Base-by-base conservation (phyloP, 2,113 vertebrate species). In the Falco punctatus region DNA sequence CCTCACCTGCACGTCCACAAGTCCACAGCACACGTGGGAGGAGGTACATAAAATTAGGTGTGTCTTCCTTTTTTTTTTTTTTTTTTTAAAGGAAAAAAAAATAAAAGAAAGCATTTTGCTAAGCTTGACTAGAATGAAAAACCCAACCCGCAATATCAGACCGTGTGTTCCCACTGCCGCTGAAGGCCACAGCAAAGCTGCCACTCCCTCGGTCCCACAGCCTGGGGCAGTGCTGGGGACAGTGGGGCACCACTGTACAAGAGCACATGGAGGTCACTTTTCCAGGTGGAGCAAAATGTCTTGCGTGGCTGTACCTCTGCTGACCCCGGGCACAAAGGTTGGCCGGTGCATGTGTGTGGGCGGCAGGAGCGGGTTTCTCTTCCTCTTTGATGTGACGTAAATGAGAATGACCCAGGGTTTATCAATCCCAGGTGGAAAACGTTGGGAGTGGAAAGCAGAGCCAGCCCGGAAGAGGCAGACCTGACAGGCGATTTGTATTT, bases 291-390 rank as follows among this genome's bases (percentile, higher is more conserved):
- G 65, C 23, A n/a, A 62, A 88, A 66, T 1, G 3, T 32, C 55
- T 55, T 22, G 7, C 1, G 0, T 32, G n/a, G 66, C 3, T 1
- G 6, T 4, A 42, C 4, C 30, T 40, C 61, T 0, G 0, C 69
- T 15, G 46, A n/a, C 30, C 51, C 14, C 0, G 0, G 46, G 35
- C 66, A 40, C 90, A 82, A 79, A 91, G 55, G 55, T 58, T 79
- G 66, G 35, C 65, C 65, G 35, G 14, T 4, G 24, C 51, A 14
- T 4, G 15, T 0, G 8, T 26, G 48, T 33, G 44, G 69, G 54
- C 0, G 3, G 62, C 6, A 1, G 59, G 30, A 81, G 30, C 0
- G 0, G 20, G 30, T 62, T 87, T 71, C 33, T 46, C 61, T 40
- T 70, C 61, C 26, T 85, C 38, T 90, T 66, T 59, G 24, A 52